Base-by-base conservation (phyloP, 2,797 vertebrate genomes). In the Sphaeramia orbicularis region DNA sequence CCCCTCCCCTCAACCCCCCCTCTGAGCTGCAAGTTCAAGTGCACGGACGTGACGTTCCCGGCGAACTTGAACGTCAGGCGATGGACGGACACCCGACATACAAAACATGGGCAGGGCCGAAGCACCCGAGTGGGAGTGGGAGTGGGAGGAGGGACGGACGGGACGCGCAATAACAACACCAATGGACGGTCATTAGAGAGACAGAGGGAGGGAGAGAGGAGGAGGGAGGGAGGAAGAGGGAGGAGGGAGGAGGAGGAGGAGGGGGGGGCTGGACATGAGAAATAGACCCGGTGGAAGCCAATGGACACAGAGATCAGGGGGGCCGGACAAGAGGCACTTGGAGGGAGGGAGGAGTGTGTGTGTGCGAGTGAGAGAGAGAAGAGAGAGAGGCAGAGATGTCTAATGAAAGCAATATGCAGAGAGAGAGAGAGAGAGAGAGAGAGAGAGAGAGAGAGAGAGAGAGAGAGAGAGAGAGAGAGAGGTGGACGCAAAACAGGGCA, bases 61-160 rank as follows among this genome's bases (percentile, higher is more conserved):
- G 95, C 96, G 96, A 97, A 98, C 97, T 98, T 97, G 96, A 98
- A 97, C 96, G 96, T 97, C 96, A 97, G 96, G 95, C 96, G 96
- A 94, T 96, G 97, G 97, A 97, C 96, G 96, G 97, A 97, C 96
- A 97, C 94, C 81, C 96, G 96, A 96, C 96, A 96, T 95, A 96
- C 94, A 96, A 96, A 96, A 97, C 96, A 96, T 97, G 96, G 97
- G 97, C 97, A 97, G 97, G 96, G 96, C 96, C 93, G 95, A 96
- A 74, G 81, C 83, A 32, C 81, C 86, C 78, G 78, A 74, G 96
- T 95, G 95, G 96, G 96, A 96, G 96, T 95, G 96, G 96, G 95
- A 96, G 95, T 94, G 94, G 96, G 96, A 96, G 96, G 96, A 96
- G 96, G 96, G 94, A 96, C 69, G 82, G 75, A 65, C 68, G 81